Base-by-base conservation (phyloP, 1,140 invertebrate species). In the Aphidius gifuensis region DNA sequence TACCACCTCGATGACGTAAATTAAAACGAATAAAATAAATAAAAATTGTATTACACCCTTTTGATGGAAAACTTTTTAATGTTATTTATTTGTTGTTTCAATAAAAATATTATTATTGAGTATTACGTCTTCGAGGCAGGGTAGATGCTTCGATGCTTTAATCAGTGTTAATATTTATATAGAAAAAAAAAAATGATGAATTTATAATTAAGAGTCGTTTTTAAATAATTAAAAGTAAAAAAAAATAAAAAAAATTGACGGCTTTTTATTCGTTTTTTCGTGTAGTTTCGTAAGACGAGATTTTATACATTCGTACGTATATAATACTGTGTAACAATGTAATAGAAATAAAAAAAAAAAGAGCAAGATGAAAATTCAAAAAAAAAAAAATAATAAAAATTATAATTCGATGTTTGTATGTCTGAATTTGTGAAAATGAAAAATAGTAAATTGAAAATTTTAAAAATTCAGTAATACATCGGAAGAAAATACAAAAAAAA, bases 261-360 rank as follows among this genome's bases (percentile, higher is more conserved):
- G 5, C 21, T 53, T 5, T 38, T 9, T 11, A 44, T 38, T 32
- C 9, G 21, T 38, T 53, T 38, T 53, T 9, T 8, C 53, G 53
- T 40, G 42, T 42, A 38, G 43, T 43, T 55, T 55, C 53, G 9
- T 44, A 57, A 60, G 63, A 60, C 46, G 48, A 63, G 65, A 58
- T 66, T 66, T 66, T 66, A 66, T 66, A 66, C 65, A 66, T 66
- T 66, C 65, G 65, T 66, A 66, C 61, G 60, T 62, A 65, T 55
- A 56, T 66, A 63, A 63, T 66, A 63, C 50, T 61, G 61, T 66
- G 61, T 66, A 66, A 63, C 65, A 60, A 61, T 66, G 61, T 66
- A 58, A 61, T 63, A 63, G 61, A 42, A 58, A 58, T 43, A 62
- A 21, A 51, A 53, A 60, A 39, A 42, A 58, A 7, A 42, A 60